Evolutionary conservation across 2,888 invertebrate genomes (phyloP), one percentile per base, ranked within the genome.

Genomic region (Pollenia labialis): DNA sequence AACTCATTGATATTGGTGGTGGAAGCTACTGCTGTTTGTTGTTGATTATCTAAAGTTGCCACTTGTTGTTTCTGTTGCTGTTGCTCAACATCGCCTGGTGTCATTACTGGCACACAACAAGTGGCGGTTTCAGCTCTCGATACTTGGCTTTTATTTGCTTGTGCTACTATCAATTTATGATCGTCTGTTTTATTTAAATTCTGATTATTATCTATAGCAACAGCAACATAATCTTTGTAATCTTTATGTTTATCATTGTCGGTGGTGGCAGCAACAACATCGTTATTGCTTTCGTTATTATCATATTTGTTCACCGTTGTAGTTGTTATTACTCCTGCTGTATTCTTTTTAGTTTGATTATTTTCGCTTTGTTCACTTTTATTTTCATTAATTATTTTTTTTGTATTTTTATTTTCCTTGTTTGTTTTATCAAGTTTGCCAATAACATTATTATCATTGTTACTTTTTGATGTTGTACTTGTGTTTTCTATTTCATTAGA

Each of bases 401-500:
- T 64, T 77, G 48, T 64, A 76, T 54, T 64, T 64, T 18, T 48
- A 56, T 76, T 77, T 69, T 88, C 68, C 74, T 72, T 18, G 40
- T 23, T 82, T 81, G 60, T 76, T 60, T 40, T 40, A 42, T 62
- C n/a, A 62, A 58, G n/a, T 58, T 85, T 76, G 42, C 74, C 69
- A 44, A 74, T 74, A 72, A 72, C 60, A 60, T 74, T 81, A 74
- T 87, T 76, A 64, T 71, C 81, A 52, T 62, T 75, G 10, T 42
- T 79, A 52, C 23, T 50, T 62, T 42, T 77, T 76, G 56, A 77
- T 62, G 68, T 18, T 85, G 85, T 23, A 88, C 86, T 68, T 88
- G 62, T 88, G 85, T 87, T 88, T 89, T 88, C 75, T 87, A 89
- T 88, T 91, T 89, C 85, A 88, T 52, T 84, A 50, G 69, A 86